These are phyloP conservation scores for Dione vanillae DNA, from an alignment of 2,888 invertebrate genomes.

Conservation along the genomic window DNA sequence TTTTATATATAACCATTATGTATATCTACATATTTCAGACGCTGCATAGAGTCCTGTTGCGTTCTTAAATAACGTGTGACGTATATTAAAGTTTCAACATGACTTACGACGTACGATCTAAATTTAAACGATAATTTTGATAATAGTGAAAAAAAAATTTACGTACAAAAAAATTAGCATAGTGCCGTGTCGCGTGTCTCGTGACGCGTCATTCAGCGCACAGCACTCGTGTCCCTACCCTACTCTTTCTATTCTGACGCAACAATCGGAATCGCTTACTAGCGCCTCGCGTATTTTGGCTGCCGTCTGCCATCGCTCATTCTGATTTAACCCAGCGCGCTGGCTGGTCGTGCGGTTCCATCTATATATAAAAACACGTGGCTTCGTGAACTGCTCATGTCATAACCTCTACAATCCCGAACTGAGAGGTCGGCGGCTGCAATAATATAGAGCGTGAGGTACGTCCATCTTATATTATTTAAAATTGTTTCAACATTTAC, in stretches of 20 bases:
- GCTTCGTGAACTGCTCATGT: slow-evolving; percentile 62
- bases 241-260: slow-evolving; percentile 57
- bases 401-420: slow-evolving; percentile 53
- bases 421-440: slow-evolving; percentile 24
- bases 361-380: slow-evolving; percentile 73
- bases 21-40: neutral
- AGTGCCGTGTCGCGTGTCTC: slow-evolving; percentile 23
- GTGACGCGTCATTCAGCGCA: slow-evolving; percentile 28
- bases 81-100: neutral
- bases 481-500: neutral
- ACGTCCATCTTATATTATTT: slow-evolving; percentile 43
- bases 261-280: slow-evolving; percentile 60
- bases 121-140: slow-evolving; percentile 5
- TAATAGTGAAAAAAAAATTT: neutral
- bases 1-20: neutral
- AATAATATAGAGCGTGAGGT: slow-evolving; percentile 43
- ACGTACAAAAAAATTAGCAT: neutral
- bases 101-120: neutral
- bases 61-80: neutral
- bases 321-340: slow-evolving; percentile 70
- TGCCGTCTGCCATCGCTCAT: slow-evolving; percentile 56
- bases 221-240: slow-evolving; percentile 26
- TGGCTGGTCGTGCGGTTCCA: slow-evolving; percentile 58
- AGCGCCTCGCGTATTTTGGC: slow-evolving; percentile 48
- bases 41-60: slow-evolving; percentile 6